Evolutionary conservation across 2,797 vertebrate species (phyloP).

Genomic region (Argya squamiceps): DNA sequence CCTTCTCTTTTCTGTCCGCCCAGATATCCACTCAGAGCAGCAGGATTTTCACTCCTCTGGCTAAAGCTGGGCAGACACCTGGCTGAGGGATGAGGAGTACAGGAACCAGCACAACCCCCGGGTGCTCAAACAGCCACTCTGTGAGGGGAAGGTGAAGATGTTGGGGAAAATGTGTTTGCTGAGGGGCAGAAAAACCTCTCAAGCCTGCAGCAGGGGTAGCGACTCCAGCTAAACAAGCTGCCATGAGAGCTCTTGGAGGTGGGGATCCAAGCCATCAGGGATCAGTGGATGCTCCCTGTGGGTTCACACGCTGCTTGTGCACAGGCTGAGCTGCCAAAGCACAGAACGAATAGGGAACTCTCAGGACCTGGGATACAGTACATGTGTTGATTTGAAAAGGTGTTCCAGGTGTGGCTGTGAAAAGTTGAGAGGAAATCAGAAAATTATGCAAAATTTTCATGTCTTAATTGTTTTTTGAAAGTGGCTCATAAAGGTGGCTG

Average conservation of each 20-base stretch:
- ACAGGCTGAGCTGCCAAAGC: not conserved
- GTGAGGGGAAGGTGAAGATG: not conserved
- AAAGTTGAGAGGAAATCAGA: not conserved
- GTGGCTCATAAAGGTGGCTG: not conserved
- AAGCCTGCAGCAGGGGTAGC: not conserved
- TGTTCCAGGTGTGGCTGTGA: not conserved
- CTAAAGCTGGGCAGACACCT: fast-evolving
- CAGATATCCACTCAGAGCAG: not conserved
- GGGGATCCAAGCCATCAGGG: too few relatives aligned
- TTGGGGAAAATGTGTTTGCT: not conserved
- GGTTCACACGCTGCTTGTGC: not conserved
- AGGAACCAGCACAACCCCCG: not conserved
- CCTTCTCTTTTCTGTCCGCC: not conserved
- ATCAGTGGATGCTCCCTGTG: not conserved
- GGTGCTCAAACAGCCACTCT: not conserved
- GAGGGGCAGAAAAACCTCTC: not conserved
- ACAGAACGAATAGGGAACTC: not conserved
- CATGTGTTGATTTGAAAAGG: not conserved
- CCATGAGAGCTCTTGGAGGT: not conserved
- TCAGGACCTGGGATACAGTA: not conserved
- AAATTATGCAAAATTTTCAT: not conserved
- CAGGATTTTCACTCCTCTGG: not conserved
- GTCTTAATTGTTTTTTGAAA: not conserved
- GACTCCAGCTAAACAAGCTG: not conserved
- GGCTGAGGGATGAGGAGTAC: not conserved